Percentiles rank a stretch among this genome's conserved stretches.
Conservation (phyloP, 2,888 invertebrate genomes). For the Hyppa rectilinea region DNA sequence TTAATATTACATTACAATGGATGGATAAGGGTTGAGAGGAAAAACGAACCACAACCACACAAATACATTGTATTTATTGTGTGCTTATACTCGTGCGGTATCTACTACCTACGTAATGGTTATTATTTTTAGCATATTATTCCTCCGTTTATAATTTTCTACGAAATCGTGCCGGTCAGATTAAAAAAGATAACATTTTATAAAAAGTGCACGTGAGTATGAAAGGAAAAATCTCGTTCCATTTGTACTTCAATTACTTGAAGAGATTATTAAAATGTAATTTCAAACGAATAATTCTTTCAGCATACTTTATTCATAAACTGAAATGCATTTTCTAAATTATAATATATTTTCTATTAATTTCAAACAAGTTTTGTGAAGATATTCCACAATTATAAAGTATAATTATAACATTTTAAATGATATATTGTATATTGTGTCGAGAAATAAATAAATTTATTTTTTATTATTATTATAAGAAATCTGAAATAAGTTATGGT, state of each 20-base stretch:
- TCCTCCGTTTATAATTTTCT: conserved; percentile 1
- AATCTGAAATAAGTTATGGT: conserved; percentile 34
- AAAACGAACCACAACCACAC: no score
- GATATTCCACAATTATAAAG: no score
- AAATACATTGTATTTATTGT: conserved; percentile 5
- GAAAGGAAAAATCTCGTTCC: conserved; percentile 2
- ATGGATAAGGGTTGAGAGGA: background rate
- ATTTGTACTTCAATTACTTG: conserved; percentile 10
- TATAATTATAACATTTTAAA: no score
- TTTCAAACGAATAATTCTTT: conserved; percentile 3
- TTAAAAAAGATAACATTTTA: background rate
- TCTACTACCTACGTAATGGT: background rate
- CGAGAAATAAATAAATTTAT: no score
- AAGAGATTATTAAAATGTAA: conserved; percentile 26
- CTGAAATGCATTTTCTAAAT: conserved; percentile 17
- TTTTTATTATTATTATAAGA: no score
- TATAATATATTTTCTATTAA: conserved; percentile 20
- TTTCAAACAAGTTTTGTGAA: conserved; percentile 28
- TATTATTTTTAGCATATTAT: background rate
- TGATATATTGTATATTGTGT: no score
- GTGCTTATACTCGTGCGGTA: background rate
- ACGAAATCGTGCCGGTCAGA: background rate
- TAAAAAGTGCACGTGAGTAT: background rate
- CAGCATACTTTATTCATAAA: conserved; percentile 10
- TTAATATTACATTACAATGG: background rate